These are phyloP conservation scores for Noctilio leporinus DNA, from an alignment of 2,113 vertebrate genomes.

Conservation along the genomic window DNA sequence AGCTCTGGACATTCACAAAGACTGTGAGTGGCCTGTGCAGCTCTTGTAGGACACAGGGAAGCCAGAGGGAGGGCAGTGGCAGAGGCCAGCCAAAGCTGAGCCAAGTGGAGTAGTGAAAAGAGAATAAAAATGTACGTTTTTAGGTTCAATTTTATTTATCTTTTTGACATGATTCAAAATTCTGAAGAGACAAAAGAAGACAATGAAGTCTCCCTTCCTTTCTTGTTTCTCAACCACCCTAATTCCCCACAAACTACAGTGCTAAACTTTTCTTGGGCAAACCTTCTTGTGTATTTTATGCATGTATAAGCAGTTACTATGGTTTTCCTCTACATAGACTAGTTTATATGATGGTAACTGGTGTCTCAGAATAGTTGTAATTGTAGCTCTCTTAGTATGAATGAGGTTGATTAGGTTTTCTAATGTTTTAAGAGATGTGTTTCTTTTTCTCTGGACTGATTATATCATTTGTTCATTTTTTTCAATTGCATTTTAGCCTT, in stretches of 20 bases:
- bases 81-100: not conserved
- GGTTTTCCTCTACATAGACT: not conserved
- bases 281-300: not conserved
- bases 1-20: not conserved
- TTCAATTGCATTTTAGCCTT: not conserved
- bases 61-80: not conserved
- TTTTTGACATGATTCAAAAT: not conserved
- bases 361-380: not conserved
- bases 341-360: not conserved
- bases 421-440: not conserved
- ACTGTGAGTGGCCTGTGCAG: not conserved
- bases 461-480: not conserved
- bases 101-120: not conserved
- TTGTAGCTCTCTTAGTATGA: not conserved
- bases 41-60: not conserved
- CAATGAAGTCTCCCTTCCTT: not conserved
- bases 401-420: not conserved
- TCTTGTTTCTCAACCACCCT: not conserved
- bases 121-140: not conserved
- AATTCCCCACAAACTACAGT: not conserved
- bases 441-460: not conserved
- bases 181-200: constrained; percentile 11
- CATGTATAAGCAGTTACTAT: not conserved
- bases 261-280: not conserved
- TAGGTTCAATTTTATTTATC: not conserved